phyloP scores from a whole-genome alignment of 2,113 vertebrate species.

The Athene noctua region DNA sequence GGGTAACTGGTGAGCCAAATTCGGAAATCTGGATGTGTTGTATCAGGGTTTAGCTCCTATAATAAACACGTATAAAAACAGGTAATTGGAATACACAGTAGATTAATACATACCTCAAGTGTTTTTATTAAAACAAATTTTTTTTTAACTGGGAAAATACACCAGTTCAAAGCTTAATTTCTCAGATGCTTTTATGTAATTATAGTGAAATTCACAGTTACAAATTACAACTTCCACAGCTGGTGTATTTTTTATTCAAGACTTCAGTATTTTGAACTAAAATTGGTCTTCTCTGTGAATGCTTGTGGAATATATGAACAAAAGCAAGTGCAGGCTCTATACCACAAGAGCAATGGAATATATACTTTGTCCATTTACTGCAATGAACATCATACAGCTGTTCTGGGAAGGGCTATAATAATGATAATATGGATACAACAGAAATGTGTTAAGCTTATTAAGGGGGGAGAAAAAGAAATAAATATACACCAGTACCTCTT shows the following conservation, averaged over 20 bases:
- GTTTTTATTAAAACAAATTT: neutral
- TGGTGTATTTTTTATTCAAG: neutral
- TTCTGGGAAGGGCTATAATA: neutral
- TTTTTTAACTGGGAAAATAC: neutral
- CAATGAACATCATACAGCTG: neutral
- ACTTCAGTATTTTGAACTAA: neutral
- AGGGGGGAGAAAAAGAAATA: neutral
- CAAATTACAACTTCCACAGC: neutral
- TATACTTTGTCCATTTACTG: neutral
- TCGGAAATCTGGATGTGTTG: constrained; percentile 87
- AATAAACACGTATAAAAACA: neutral
- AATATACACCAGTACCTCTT: neutral
- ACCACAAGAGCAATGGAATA: neutral
- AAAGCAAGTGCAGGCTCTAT: neutral
- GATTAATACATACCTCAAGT: neutral
- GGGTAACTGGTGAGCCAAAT: constrained; percentile 93
- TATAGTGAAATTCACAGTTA: neutral
- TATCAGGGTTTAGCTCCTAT: constrained; percentile 85
- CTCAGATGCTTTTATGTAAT: neutral
- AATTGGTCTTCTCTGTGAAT: neutral
- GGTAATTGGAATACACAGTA: neutral
- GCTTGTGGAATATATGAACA: neutral
- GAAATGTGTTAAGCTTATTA: neutral
- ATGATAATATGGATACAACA: neutral
- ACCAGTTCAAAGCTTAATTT: neutral